Conservation (phyloP, 2,797 vertebrate genomes). For the Tarsius wallacei region DNA sequence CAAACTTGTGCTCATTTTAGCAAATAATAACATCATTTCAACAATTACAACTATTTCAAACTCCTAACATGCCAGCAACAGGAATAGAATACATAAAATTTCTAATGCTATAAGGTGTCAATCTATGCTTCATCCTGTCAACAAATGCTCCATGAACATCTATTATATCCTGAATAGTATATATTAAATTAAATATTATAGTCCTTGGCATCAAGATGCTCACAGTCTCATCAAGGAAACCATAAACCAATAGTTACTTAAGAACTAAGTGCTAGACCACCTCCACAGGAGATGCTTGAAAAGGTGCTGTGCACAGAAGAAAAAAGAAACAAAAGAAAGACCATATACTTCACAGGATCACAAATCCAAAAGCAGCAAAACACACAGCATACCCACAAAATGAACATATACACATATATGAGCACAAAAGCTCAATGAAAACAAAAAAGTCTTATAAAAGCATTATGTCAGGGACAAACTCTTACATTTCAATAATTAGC, state of each 20-base stretch:
- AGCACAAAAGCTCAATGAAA: too few species aligned
- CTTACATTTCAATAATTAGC: too few species aligned
- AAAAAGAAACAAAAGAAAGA: too few species aligned
- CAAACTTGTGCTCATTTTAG: constrained; percentile 21
- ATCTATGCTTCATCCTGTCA: neutral
- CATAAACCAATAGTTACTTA: neutral
- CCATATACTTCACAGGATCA: too few species aligned
- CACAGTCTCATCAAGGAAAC: neutral
- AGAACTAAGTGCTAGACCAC: neutral
- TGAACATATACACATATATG: too few species aligned
- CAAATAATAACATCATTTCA: neutral
- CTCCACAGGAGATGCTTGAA: too few species aligned
- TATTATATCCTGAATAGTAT: neutral
- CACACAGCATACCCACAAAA: too few species aligned
- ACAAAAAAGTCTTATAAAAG: too few species aligned
- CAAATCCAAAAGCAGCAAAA: too few species aligned
- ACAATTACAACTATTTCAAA: constrained; percentile 54
- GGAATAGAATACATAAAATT: constrained; percentile 36
- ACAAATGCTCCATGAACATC: neutral
- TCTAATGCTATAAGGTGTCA: neutral
- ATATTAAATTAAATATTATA: neutral
- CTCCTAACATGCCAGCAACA: neutral
- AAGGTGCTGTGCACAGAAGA: too few species aligned
- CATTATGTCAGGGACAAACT: too few species aligned
- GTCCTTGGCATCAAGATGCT: neutral